A percentile compares a stretch with the other conserved stretches of the same genome.
Conservation (phyloP, 1,140 invertebrate genomes). For the Papilio glaucus region DNA sequence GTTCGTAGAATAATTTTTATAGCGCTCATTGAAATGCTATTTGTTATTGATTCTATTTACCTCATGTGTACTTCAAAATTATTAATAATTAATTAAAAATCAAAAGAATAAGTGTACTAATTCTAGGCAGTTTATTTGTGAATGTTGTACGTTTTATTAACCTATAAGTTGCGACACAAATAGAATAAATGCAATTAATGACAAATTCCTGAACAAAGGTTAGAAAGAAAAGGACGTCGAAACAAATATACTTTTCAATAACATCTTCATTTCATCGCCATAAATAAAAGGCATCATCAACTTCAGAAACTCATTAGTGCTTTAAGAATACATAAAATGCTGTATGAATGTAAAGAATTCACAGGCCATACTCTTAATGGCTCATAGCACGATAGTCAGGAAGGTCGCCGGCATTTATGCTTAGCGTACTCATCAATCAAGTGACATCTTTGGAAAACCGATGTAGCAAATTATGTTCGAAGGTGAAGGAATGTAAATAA, state of each 20-base stretch:
- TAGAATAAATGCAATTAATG: background rate
- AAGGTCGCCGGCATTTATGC: too few relatives aligned
- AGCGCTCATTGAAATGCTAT: too few relatives aligned
- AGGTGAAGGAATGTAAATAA: slow-evolving; percentile 22
- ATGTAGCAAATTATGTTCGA: background rate
- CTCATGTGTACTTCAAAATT: too few relatives aligned
- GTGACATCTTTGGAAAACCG: slow-evolving; percentile 8
- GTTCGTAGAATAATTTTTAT: too few relatives aligned
- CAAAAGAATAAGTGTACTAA: too few relatives aligned
- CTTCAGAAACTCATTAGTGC: background rate
- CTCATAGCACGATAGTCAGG: background rate
- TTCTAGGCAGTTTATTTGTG: too few relatives aligned
- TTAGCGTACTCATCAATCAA: slow-evolving; percentile 2
- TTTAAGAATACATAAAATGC: slow-evolving; percentile 15
- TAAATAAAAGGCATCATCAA: background rate
- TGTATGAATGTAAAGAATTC: background rate
- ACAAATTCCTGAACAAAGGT: background rate
- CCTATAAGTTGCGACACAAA: too few relatives aligned
- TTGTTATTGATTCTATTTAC: too few relatives aligned
- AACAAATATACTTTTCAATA: slow-evolving; percentile 1
- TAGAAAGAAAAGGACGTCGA: background rate
- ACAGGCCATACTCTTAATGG: background rate
- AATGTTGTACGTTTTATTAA: too few relatives aligned
- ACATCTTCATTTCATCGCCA: background rate
- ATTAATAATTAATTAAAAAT: too few relatives aligned